A percentile compares a stretch with the other conserved stretches of the same genome.
These are phyloP conservation scores for Smithornis capensis DNA, from an alignment of 2,113 vertebrate genomes.

Conservation along the genomic window DNA sequence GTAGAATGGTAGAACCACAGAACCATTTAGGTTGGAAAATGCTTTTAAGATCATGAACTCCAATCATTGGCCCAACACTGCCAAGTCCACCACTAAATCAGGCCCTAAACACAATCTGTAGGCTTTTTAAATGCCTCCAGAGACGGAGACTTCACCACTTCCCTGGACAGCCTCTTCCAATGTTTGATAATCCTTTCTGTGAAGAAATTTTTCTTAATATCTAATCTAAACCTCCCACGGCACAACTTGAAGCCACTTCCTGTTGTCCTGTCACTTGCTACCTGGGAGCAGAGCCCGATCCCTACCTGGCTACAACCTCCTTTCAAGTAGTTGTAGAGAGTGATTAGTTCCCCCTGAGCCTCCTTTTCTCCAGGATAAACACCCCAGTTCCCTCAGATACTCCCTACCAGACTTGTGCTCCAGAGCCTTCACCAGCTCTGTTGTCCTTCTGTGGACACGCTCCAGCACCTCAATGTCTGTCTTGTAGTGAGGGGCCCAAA, in stretches of 20 bases:
- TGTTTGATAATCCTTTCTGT: neutral
- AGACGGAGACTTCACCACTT: neutral
- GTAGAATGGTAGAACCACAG: too few relatives aligned
- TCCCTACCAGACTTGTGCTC: neutral
- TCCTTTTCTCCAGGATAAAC: neutral
- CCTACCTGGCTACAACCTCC: too few relatives aligned
- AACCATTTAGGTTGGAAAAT: neutral
- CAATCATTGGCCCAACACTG: neutral
- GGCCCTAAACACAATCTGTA: neutral
- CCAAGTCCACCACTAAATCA: neutral
- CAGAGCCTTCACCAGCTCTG: rapidly evolving
- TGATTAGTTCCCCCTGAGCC: neutral
- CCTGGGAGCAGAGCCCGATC: rapidly evolving
- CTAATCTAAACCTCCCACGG: neutral
- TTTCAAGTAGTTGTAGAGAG: neutral
- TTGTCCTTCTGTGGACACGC: neutral
- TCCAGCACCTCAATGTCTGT: neutral
- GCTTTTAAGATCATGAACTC: neutral
- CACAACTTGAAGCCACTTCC: rapidly evolving
- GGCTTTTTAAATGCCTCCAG: neutral
- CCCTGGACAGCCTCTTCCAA: neutral
- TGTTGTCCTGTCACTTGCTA: neutral
- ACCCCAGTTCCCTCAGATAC: neutral
- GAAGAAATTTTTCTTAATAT: neutral
- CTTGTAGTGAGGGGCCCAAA: neutral